Base-by-base conservation (phyloP, 2,797 vertebrate genomes). In the Tadarida brasiliensis region DNA sequence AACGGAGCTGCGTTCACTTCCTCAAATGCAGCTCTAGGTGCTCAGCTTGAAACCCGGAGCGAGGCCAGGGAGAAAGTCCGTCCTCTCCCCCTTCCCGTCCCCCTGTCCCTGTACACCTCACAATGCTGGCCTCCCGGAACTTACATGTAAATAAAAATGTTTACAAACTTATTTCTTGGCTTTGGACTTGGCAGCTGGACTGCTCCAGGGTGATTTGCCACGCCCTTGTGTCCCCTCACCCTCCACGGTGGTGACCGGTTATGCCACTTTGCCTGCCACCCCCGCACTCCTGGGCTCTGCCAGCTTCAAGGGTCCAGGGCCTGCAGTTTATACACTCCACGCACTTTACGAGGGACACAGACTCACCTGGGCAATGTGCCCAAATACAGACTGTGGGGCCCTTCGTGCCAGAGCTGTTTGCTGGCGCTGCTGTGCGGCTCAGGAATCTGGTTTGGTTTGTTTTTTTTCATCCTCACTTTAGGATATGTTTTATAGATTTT, bases 61-160 rank as follows among this genome's bases (percentile, higher is more conserved):
- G 5, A 28, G 51, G 39, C 4, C 0, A 7, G 30, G 35, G n/a
- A 26, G 71, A 54, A 33, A 51, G 17, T 12, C n/a, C 16, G 9
- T 20, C 35, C 33, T 12, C 44, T 30, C 7, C 9, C 3, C 16
- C 54, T 22, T 11, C 15, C 9, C 1, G 1, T 26, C 7, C 30
- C 22, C n/a, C 39, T 30, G 30, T 59, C 2, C 76, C 80, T 3
- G 26, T 26, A 22, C 15, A 12, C n/a, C 30, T 44, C 49, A 39
- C 11, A 10, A 10, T 35, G 17, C 28, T 3, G 1, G 67, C 57
- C 76, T 68, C 65, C 67, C 92, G 87, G 68, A 63, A 87, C 67
- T 87, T 68, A 22, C 90, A 44, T 22, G 78, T 56, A 68, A 97
- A 96, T 97, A 94, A 96, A 96, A 77, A 49, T 17, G 17, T 63